Base-by-base conservation (phyloP, 2,113 vertebrate genomes). In the Lucifuga dentata region DNA sequence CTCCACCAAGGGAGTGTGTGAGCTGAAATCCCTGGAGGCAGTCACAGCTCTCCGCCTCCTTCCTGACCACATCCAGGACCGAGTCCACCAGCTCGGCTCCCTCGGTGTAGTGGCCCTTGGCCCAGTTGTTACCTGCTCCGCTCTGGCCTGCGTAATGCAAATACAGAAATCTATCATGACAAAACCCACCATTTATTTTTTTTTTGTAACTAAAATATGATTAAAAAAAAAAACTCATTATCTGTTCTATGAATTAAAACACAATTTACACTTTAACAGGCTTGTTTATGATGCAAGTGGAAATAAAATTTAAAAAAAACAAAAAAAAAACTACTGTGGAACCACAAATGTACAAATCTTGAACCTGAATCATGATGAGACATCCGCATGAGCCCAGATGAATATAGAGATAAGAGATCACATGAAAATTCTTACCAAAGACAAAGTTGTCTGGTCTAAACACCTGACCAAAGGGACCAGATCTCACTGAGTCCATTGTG, bases 381-480 rank as follows among this genome's bases (percentile, higher is more conserved):
- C 8, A 21, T 41, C 2, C 15, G 44, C 1, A 51, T 16, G 4
- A 21, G 29, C 10, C 5, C 1, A 13, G 38, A 16, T 26, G 5
- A 52, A 8, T 65, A 60, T 9, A 53, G 3, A 41, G 4, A 68
- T 19, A 0, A 41, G 3, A 29, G 7, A 35, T 26, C 1, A 23
- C 2, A 53, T 19, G 5, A 11, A 39, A 41, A 58, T 8, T 35
- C 84, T 83, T 35, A 88, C 86, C 86, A 68, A 88, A 88, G 38
- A 88, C 86, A 73, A 88, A 88, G 79, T 88, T 88, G 65, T 86
- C 86, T 12, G 86, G 86, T 67, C 86, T 81, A 8, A 88, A 88
- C 26, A 88, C 19, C 49, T 84, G 84, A 29, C 86, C 86, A 39
- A 84, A 88, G 2, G 86, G 84, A 40, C 84, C 81, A 29, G 86